phyloP scores from a whole-genome alignment of 2,888 invertebrate species.

The Eupithecia inturbata region DNA sequence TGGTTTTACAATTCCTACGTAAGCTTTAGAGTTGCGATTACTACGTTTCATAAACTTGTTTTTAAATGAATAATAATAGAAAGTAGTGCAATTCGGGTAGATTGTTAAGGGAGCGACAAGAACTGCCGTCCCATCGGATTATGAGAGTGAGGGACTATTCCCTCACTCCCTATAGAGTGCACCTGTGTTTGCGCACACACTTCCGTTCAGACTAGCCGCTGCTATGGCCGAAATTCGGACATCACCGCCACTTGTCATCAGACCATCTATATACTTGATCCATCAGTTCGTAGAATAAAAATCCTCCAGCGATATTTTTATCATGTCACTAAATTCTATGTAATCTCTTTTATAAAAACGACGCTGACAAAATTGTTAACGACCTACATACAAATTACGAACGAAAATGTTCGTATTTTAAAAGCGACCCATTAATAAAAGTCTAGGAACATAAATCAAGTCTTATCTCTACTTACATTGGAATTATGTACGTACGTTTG shows the following conservation, averaged over 20 bases:
- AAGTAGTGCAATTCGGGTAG: too few relatives aligned
- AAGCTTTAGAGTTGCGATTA: too few relatives aligned
- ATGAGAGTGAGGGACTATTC: neutral
- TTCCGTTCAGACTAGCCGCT: too few relatives aligned
- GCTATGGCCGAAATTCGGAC: neutral
- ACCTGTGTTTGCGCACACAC: neutral
- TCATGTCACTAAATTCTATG: neutral
- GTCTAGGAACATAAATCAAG: conserved; percentile 12
- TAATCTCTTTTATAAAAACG: neutral
- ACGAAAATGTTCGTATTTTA: conserved; percentile 6
- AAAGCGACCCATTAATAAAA: conserved; percentile 2
- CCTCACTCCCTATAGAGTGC: neutral
- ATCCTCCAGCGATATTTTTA: neutral
- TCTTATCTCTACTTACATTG: conserved; percentile 14
- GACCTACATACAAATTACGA: neutral
- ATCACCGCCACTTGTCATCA: neutral
- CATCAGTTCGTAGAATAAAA: neutral
- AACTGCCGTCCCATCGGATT: neutral
- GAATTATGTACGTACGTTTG: neutral
- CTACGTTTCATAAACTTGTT: too few relatives aligned
- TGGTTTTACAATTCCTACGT: too few relatives aligned
- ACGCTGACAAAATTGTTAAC: neutral
- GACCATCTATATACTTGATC: neutral
- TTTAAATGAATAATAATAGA: too few relatives aligned
- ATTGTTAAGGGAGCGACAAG: too few relatives aligned